Evolutionary conservation across 2,113 vertebrate species (phyloP), one percentile per base, ranked within the genome.

Genomic region (Brachypteracias leptosomus): DNA sequence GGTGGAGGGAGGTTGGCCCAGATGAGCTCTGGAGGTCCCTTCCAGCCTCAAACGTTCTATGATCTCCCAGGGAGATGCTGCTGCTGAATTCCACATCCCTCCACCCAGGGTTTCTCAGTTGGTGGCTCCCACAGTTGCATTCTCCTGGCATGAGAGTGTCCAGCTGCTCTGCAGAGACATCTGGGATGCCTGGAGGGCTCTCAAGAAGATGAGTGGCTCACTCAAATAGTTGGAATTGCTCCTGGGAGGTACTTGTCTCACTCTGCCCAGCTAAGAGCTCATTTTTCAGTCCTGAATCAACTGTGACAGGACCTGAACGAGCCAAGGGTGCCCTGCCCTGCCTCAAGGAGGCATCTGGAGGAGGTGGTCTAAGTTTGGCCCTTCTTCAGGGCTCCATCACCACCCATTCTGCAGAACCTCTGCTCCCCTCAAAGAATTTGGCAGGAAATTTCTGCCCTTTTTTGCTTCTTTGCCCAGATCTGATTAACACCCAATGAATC

Each of bases 61-160:
- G n/a, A n/a, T n/a, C n/a, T n/a, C n/a, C n/a, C n/a, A n/a, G n/a
- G n/a, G 18, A 33, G 63, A 52, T 44, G 31, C 28, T 82, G 73
- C 38, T 93, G 63, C 72, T 57, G 36, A 57, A 96, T 79, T 85
- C 78, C 85, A 80, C 46, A 46, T 54, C 49, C 13, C 62, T 54
- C 71, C 11, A 1, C 85, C 59, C 33, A 8, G 6, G 3, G 13
- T 71, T 93, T 83, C 42, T 72, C 73, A 47, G 57, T 83, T 74
- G 22, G 80, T 77, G 86, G 63, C 75, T 93, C 67, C 62, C 29
- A 10, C 19, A 46, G 63, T 36, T 77, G 38, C 51, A 72, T 21
- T 7, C 10, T 57, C n/a, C 75, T 82, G 51, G 42, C 24, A 10
- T 7, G 51, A 66, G 4, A 70, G n/a, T 3, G 0, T 0, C 0